These are phyloP conservation scores for Callinectes sapidus DNA, from an alignment of 2,888 invertebrate species.

Conservation along the genomic window DNA sequence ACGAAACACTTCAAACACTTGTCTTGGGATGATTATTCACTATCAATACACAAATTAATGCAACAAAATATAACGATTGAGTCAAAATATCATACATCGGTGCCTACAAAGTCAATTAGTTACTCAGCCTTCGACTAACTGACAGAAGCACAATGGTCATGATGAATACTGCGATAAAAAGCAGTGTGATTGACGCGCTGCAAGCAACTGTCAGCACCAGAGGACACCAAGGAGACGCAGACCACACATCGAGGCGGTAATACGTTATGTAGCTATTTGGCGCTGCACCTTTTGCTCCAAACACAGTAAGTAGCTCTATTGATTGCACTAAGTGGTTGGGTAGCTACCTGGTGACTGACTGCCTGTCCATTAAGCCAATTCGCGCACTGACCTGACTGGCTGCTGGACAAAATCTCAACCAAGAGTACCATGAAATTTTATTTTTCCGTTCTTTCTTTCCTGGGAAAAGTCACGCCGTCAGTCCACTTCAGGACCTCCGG, in stretches of 20 bases:
- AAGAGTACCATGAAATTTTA: not conserved
- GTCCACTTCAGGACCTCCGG: not conserved
- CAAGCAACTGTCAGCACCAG: not conserved
- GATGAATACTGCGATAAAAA: not conserved
- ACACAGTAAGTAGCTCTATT: not conserved
- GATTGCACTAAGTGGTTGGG: not conserved
- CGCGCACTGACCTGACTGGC: not conserved
- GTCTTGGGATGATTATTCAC: not conserved
- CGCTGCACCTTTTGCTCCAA: not conserved
- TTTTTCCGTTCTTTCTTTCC: not conserved
- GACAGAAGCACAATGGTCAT: not conserved
- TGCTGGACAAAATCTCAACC: not conserved
- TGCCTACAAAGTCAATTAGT: no score
- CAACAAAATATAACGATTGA: not conserved
- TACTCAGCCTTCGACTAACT: not conserved
- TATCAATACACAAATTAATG: not conserved
- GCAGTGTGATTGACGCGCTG: not conserved
- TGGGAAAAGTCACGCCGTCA: constrained; percentile 18
- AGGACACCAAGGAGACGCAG: not conserved
- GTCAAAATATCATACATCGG: not conserved
- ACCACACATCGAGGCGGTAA: not conserved
- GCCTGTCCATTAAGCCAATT: constrained; percentile 1
- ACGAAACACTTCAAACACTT: not conserved
- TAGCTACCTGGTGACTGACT: not conserved
- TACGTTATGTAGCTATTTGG: not conserved